A percentile compares a stretch with the other conserved stretches of the same genome.
Evolutionary conservation across 2,113 vertebrate species (phyloP).

Genomic region (Pomatorhinus ruficollis): DNA sequence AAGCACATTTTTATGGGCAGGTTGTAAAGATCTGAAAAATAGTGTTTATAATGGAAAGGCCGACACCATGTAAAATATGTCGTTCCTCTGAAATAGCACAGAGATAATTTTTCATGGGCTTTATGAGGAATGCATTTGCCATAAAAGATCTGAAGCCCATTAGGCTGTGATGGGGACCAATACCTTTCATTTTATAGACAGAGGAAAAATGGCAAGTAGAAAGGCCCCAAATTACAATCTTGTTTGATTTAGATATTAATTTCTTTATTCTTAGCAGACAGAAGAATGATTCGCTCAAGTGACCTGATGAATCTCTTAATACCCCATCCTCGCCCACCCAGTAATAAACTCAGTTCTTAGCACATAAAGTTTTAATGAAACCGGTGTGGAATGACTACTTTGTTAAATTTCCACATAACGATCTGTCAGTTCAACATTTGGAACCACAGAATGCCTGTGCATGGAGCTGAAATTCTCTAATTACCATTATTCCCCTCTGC

Average conservation of each 20-base stretch:
- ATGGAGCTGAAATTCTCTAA: neutral
- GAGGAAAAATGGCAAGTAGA: neutral
- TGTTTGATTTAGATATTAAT: conserved; percentile 10
- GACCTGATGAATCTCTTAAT: neutral
- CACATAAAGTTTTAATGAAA: neutral
- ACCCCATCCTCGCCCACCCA: accelerated
- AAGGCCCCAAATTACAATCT: neutral
- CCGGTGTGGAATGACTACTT: neutral
- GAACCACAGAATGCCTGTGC: neutral
- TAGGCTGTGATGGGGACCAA: neutral
- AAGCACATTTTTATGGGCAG: neutral
- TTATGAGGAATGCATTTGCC: neutral
- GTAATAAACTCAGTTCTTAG: neutral
- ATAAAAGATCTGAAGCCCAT: neutral
- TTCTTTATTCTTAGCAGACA: neutral
- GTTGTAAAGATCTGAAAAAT: conserved; percentile 17
- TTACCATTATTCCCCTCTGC: neutral
- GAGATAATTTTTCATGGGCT: conserved; percentile 1
- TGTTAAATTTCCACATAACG: neutral
- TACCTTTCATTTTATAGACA: neutral
- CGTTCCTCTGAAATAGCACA: neutral
- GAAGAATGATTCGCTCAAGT: neutral
- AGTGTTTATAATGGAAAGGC: neutral
- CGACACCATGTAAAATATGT: neutral
- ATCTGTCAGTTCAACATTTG: neutral